Evolutionary conservation across 2,113 vertebrate genomes (phyloP).

Genomic region (Piaya cayana): DNA sequence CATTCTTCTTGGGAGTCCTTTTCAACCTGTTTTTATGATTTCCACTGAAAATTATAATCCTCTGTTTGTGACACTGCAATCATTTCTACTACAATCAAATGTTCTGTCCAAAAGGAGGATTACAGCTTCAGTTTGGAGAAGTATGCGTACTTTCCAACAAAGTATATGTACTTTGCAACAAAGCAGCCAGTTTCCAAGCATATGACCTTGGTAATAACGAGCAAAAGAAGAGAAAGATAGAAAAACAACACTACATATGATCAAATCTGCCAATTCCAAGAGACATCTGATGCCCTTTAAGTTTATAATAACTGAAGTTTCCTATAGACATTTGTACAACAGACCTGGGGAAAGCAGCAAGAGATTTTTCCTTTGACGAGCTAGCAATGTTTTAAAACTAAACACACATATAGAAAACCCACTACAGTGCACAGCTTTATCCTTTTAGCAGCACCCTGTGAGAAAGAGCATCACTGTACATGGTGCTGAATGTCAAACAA

Average conservation of each 20-base stretch:
- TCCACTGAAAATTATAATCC: constrained; percentile 3
- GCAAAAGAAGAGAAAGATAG: not conserved
- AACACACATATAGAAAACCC: not conserved
- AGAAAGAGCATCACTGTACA: not conserved
- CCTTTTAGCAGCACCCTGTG: not conserved
- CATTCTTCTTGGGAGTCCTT: not conserved
- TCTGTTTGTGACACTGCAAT: constrained; percentile 52
- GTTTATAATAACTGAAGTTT: not conserved
- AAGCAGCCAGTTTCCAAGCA: not conserved
- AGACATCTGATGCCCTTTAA: not conserved
- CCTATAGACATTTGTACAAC: not conserved
- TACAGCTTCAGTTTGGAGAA: not conserved
- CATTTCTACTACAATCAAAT: constrained; percentile 30
- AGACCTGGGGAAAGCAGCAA: not conserved
- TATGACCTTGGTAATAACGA: constrained; percentile 13
- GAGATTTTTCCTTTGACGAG: constrained; percentile 9
- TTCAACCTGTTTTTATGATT: constrained; percentile 7
- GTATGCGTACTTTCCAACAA: not conserved
- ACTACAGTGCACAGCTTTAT: not conserved
- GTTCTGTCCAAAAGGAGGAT: constrained; percentile 15
- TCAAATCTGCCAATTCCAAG: not conserved
- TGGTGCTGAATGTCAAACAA: constrained; percentile 29
- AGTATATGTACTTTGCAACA: not conserved
- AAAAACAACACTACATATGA: not conserved
- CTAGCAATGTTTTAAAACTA: not conserved